Base-by-base conservation (phyloP, 2,113 vertebrate genomes). In the Ondatra zibethicus region DNA sequence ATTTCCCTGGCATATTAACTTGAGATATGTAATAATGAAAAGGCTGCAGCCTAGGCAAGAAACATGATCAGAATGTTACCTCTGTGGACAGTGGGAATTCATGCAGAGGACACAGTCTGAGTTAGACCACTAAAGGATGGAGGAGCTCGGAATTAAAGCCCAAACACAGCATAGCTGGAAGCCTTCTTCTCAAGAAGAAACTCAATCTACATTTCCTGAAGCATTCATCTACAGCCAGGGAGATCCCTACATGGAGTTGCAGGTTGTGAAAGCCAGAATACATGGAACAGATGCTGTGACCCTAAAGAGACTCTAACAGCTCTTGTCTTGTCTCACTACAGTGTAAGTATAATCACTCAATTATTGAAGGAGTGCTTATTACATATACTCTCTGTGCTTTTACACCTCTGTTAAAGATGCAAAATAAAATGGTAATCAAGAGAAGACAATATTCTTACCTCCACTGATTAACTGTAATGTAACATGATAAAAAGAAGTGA, bases 171-270 rank as follows among this genome's bases (percentile, higher is more conserved):
- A 63, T 33, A 25, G 16, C 25, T 2, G 7, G 11, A 92, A 45
- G 33, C 19, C 45, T 50, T 77, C 0, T 55, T 80, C 7, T 3
- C 12, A 66, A 36, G 25, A 68, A 17, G 3, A 1, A 81, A 66
- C 17, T 39, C 29, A 7, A n/a, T 1, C 16, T 90, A 81, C 7
- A 12, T 0, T 36, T 70, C 80, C 70, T n/a, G 16, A n/a, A 72
- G 11, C 0, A 3, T 2, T 65, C 16, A 66, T 6, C 33, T 33
- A 5, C 7, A 31, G 13, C 1, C 9, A n/a, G 14, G 50, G 7
- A 78, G 0, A 52, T 36, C 29, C 3, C 61, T 4, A 6, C 0
- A 3, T 0, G 47, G 39, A 86, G 10, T 8, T 68, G 2, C 23
- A 23, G 55, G 31, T 68, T 63, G 23, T 72, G 23, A 47, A 76